Evolutionary conservation across 2,797 vertebrate genomes (phyloP), one percentile per base, ranked within the genome.

Genomic region (Avahi laniger): DNA sequence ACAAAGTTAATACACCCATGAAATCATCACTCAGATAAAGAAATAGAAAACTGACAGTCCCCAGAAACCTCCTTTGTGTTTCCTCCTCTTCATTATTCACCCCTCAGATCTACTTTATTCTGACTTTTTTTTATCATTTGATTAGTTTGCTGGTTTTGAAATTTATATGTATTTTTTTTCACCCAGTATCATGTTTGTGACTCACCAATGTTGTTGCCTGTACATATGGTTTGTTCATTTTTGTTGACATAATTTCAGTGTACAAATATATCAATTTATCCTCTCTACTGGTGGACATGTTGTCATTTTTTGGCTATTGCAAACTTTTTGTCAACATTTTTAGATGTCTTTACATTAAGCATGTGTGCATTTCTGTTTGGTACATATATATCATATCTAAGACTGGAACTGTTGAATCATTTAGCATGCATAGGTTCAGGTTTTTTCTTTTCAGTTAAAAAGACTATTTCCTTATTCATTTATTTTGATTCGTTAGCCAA

Each of bases 61-160:
- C 24, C 20, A 52, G 22, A 69, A 67, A 22, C 7, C 4, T 50
- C 20, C 3, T 15, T 28, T 33, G 13, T 57, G 8, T 3, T 46
- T 13, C 0, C 20, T 33, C 4, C 14, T 26, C 8, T 13, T 4
- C 18, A 13, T 3, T 65, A 4, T 2, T 14, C 28, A 4, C 9
- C 1, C 22, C 10, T 3, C 2, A 30, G 69, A 10, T 33, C 38
- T 70, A 41, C 17, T 4, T 33, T 46, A 54, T 43, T 72, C 12
- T 65, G 18, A 52, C 41, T 59, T 91, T 61, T 61, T 67, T 61
- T 46, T 20, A 54, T 76, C 33, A 59, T 70, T 57, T 38, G 17
- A 50, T 76, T 89, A 33, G 33, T 61, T 89, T 65, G 0, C 4
- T 30, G 4, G 24, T 73, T 89, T 89, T 73, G 11, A 87, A 79